A percentile compares a stretch with the other conserved stretches of the same genome.
These are phyloP conservation scores for Allolobophora icterica DNA, from an alignment of 2,888 invertebrate genomes.

Conservation along the genomic window DNA sequence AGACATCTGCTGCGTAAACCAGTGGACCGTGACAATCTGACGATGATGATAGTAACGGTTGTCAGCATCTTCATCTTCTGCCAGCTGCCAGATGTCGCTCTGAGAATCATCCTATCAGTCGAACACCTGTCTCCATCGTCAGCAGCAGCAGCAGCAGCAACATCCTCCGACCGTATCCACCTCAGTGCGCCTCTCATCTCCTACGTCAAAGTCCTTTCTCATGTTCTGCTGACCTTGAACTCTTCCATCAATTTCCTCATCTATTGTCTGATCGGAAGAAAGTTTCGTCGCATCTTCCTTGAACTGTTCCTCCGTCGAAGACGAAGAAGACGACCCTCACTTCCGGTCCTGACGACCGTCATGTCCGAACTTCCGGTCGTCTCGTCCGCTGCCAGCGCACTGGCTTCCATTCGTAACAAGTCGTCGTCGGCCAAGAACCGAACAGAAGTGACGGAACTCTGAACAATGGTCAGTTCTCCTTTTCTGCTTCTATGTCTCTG, in stretches of 20 bases:
- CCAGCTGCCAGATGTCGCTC: slow-evolving; percentile 39
- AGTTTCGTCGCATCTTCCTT: slow-evolving; percentile 34
- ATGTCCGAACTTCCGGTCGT: neutral
- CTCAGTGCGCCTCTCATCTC: neutral
- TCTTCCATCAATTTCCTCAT: slow-evolving; percentile 48
- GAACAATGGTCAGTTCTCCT: slow-evolving; percentile 17
- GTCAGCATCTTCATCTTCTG: slow-evolving; percentile 43
- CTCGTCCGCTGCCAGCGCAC: neutral
- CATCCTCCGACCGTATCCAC: neutral
- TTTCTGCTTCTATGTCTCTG: neutral
- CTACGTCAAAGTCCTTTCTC: slow-evolving; percentile 34
- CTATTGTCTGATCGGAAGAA: slow-evolving; percentile 41
- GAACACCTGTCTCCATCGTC: neutral
- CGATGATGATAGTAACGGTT: slow-evolving; percentile 41
- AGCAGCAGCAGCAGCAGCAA: neutral
- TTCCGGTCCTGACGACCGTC: neutral
- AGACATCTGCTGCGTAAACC: slow-evolving; percentile 15
- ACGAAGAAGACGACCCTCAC: neutral
- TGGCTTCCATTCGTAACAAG: neutral
- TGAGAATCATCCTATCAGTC: slow-evolving; percentile 33
- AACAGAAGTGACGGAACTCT: neutral
- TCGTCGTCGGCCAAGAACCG: neutral
- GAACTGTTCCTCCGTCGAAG: neutral
- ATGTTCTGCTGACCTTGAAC: slow-evolving; percentile 46
- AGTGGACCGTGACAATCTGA: slow-evolving; percentile 38